Evolutionary conservation across 1,140 invertebrate species (phyloP).

Genomic region (Drosophila albomicans): DNA sequence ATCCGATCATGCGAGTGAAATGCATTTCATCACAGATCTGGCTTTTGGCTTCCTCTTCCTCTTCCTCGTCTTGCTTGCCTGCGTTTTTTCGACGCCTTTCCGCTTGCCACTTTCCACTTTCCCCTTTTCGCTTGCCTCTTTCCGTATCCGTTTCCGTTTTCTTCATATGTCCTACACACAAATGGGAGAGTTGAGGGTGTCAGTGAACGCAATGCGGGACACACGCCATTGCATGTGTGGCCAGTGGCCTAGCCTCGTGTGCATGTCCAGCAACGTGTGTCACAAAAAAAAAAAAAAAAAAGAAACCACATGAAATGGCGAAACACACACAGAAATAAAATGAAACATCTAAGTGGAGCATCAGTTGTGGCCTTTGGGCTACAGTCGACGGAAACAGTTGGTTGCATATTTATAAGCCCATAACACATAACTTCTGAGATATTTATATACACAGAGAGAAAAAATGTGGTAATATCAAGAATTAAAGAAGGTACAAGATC

Average conservation of each 20-base stretch:
- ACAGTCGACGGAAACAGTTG: not conserved
- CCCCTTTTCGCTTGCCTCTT: not conserved
- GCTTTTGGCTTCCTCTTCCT: not conserved
- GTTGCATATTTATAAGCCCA: not conserved
- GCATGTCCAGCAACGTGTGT: not conserved
- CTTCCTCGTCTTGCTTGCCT: not conserved
- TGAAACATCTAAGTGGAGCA: constrained; percentile 2
- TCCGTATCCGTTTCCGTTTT: not conserved
- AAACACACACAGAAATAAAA: not conserved
- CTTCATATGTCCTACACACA: constrained; percentile 4
- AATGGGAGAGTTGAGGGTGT: not conserved
- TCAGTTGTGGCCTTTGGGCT: not conserved
- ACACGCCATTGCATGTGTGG: constrained; percentile 24
- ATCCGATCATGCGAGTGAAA: not conserved
- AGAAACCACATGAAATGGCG: not conserved
- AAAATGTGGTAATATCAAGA: too few species aligned
- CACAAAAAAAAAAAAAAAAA: not conserved
- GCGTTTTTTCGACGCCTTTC: not conserved
- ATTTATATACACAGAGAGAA: not conserved
- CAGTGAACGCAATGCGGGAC: constrained; percentile 2
- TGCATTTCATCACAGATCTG: not conserved
- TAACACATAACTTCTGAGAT: not conserved
- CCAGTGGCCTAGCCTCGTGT: not conserved
- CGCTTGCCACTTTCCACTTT: not conserved
- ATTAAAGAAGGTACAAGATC: too few species aligned